Base-by-base conservation (phyloP, 2,888 invertebrate genomes). In the Eupelmus urozonus region DNA sequence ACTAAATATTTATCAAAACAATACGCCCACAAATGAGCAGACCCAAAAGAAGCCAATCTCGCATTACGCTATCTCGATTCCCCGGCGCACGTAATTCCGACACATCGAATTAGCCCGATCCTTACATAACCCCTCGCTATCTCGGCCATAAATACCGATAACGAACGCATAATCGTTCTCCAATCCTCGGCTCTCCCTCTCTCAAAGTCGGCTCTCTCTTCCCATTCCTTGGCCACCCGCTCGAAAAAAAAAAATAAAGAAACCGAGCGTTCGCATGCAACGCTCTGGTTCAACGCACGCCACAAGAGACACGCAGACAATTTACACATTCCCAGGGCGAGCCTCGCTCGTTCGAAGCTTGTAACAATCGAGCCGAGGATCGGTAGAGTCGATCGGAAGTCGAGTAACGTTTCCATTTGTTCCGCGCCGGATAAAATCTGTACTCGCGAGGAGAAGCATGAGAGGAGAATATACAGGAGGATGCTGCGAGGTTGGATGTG, bases 331-430 rank as follows among this genome's bases (percentile, higher is more conserved):
- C 34, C 16, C 13, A 60, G 23, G 29, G 45, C 42, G 9, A 7
- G 45, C 13, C 53, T 20, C 53, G 3, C 53, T 20, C 20, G 5
- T 34, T 34, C 34, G 5, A 5, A 3, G 3, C 34, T 34, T 9
- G 34, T 34, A 34, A 34, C 34, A 34, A 34, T 34, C 9, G 55
- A 49, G 65, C 57, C 11, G 13, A 29, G 80, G 81, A 45, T 13
- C 2, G n/a, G n/a, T n/a, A 80, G 73, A 84, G 76, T 77, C 79
- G 78, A 76, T 74, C 49, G 80, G 73, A 82, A 83, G 55, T 74
- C 77, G 74, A 76, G 53, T 71, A 75, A 72, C 63, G 76, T 45
- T 79, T 72, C 65, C 67, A 76, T 79, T 80, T 80, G 79, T 78
- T 79, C 65, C 72, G 71, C 55, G 71, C 55, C 40, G 71, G 73